phyloP scores from a whole-genome alignment of 2,797 vertebrate genomes.

The Sebastes oblongus region DNA sequence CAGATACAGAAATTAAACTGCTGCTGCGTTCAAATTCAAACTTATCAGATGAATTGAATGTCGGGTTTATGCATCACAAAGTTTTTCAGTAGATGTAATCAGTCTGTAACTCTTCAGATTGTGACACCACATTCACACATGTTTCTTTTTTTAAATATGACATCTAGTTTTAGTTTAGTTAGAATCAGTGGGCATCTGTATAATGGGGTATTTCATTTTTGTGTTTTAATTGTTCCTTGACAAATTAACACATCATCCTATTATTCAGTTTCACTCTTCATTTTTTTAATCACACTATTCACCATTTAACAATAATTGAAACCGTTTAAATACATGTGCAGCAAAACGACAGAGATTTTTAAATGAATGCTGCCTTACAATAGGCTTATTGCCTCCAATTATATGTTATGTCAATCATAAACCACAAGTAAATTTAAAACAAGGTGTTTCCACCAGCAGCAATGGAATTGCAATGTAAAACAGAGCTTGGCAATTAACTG shows the following conservation, averaged over 20 bases:
- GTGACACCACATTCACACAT: neutral
- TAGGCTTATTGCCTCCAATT: neutral
- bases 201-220: neutral
- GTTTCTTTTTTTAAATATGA: neutral
- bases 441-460: neutral
- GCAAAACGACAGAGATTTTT: neutral
- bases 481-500: neutral
- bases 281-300: neutral
- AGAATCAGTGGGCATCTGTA: neutral
- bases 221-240: neutral
- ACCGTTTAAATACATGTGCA: neutral
- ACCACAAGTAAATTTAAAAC: neutral
- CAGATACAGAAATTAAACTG: slow-evolving; percentile 43
- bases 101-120: slow-evolving; percentile 37
- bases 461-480: neutral
- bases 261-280: neutral
- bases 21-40: slow-evolving; percentile 35
- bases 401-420: neutral
- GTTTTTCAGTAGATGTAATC: slow-evolving; percentile 58
- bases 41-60: slow-evolving; percentile 49
- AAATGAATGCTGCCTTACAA: neutral
- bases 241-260: neutral
- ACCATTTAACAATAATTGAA: neutral
- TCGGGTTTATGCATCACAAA: slow-evolving; percentile 24
- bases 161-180: neutral